Conservation (phyloP, 2,797 vertebrate species). For the Sebastes vulpes region DNA sequence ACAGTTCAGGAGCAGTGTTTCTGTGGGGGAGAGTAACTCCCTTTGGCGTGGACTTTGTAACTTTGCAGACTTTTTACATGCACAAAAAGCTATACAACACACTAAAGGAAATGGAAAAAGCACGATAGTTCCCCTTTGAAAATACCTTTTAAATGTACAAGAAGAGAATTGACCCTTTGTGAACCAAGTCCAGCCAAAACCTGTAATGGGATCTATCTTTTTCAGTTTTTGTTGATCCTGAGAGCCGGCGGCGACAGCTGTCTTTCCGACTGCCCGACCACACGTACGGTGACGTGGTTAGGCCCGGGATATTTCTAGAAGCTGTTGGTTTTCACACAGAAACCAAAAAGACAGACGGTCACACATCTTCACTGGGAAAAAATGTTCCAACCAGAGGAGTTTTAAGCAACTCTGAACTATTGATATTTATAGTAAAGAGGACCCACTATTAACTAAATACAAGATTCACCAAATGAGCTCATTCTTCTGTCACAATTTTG, state of each 20-base stretch:
- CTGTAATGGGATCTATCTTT: conserved; percentile 35
- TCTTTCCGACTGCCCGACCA: conserved; percentile 66
- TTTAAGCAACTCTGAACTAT: conserved; percentile 33
- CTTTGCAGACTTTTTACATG: too few relatives aligned
- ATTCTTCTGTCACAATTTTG: conserved; percentile 18
- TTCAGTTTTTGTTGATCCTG: conserved; percentile 30
- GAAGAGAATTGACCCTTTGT: neutral
- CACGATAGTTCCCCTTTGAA: neutral
- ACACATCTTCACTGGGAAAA: conserved; percentile 64
- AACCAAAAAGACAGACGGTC: conserved; percentile 66
- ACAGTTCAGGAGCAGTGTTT: too few relatives aligned
- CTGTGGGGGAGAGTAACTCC: too few relatives aligned
- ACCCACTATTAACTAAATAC: conserved; percentile 5
- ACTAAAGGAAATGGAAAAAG: too few relatives aligned
- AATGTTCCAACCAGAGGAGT: conserved; percentile 40
- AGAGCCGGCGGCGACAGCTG: conserved; percentile 54
- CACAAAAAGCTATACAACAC: too few relatives aligned
- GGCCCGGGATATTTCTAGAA: conserved; percentile 68
- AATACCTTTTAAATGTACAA: neutral
- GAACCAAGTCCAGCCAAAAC: conserved; percentile 10
- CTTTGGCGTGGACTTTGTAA: too few relatives aligned
- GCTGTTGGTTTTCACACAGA: conserved; percentile 63
- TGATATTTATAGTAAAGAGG: conserved; percentile 38
- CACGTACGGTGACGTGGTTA: conserved; percentile 58
- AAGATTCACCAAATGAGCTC: conserved; percentile 5